phyloP scores from a whole-genome alignment of 2,113 vertebrate genomes.

The Cacatua alba region DNA sequence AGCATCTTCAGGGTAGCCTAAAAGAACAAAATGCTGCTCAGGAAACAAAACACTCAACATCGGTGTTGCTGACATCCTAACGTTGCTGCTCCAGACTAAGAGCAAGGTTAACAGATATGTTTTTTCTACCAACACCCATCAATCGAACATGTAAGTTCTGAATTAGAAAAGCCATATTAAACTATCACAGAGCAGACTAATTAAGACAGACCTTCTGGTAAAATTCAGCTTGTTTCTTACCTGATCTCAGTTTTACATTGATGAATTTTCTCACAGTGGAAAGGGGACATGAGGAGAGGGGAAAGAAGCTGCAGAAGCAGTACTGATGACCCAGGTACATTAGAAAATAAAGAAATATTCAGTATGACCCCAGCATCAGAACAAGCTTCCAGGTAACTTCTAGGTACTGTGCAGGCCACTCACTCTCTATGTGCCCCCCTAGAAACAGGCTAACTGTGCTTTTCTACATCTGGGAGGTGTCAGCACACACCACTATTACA shows the following conservation, averaged over 20 bases:
- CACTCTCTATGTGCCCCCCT: accelerated
- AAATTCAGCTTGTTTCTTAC: neutral
- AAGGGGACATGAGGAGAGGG: neutral
- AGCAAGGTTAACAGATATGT: neutral
- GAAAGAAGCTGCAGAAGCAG: neutral
- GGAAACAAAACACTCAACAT: neutral
- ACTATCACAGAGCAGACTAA: neutral
- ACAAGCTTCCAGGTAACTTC: neutral
- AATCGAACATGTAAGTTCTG: neutral
- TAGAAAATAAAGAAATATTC: neutral
- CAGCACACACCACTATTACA: neutral
- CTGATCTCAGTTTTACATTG: neutral
- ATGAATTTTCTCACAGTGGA: neutral
- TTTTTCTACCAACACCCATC: neutral
- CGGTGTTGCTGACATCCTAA: neutral
- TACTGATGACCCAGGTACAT: neutral
- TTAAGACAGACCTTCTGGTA: neutral
- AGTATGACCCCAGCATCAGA: neutral
- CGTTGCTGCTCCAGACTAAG: neutral
- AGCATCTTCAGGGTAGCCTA: slow-evolving; percentile 92
- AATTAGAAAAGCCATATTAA: neutral
- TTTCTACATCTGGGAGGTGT: neutral
- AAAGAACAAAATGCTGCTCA: slow-evolving; percentile 39
- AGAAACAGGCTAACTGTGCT: neutral
- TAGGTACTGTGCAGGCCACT: neutral